phyloP scores from a whole-genome alignment of 1,140 invertebrate genomes.

The Ericerus pela region DNA sequence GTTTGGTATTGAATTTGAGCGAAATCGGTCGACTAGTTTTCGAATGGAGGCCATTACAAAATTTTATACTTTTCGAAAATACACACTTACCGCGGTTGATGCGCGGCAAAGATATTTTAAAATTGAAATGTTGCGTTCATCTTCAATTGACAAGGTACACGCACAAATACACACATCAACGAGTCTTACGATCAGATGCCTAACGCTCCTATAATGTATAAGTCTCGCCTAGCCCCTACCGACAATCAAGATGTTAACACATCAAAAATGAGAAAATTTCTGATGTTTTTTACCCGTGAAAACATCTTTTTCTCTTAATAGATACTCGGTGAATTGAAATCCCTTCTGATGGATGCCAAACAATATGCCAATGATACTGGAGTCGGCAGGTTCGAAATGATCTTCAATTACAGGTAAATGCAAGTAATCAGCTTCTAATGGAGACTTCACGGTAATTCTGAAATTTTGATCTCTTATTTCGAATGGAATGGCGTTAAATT shows the following conservation, averaged over 20 bases:
- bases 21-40: no score
- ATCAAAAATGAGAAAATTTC: background rate
- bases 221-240: no score
- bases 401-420: constrained; percentile 62
- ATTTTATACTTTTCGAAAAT: no score
- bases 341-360: constrained; percentile 45
- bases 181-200: no score
- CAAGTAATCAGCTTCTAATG: constrained; percentile 52
- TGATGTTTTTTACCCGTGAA: constrained; percentile 32
- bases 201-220: no score
- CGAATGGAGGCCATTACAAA: no score
- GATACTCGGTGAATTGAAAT: constrained; percentile 61
- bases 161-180: no score
- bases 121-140: no score
- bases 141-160: no score
- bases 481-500: constrained; percentile 58
- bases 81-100: no score
- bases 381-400: constrained; percentile 52
- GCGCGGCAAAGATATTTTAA: no score
- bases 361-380: constrained; percentile 51
- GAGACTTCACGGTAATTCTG: constrained; percentile 53
- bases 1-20: no score
- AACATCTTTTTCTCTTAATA: constrained; percentile 54
- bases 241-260: constrained; percentile 1
- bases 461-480: constrained; percentile 42